phyloP scores from a whole-genome alignment of 2,797 vertebrate species.

The Crocidura indochinensis region DNA sequence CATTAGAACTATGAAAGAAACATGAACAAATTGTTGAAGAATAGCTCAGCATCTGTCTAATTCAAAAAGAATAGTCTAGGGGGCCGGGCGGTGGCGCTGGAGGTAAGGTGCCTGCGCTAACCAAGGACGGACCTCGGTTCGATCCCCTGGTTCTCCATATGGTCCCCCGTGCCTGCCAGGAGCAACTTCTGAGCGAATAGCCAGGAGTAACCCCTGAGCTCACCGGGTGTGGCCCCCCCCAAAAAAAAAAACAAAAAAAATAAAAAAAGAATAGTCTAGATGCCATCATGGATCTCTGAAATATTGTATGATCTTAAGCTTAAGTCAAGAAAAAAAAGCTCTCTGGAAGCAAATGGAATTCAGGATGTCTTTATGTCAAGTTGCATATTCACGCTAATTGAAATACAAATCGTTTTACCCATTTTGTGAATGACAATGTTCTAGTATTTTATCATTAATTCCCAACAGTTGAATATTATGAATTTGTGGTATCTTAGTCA shows the following conservation, averaged over 20 bases:
- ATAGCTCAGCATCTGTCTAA: conserved; percentile 50
- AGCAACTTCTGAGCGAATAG: no score
- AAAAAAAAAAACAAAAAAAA: no score
- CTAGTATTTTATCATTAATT: background rate
- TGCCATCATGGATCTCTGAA: conserved; percentile 8
- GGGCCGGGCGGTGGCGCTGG: no score
- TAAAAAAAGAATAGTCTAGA: conserved; percentile 26
- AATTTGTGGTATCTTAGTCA: background rate
- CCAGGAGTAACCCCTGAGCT: no score
- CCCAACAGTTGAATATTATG: background rate
- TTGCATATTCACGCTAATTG: background rate
- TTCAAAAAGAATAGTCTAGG: conserved; percentile 29
- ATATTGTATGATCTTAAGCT: background rate
- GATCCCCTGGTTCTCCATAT: no score
- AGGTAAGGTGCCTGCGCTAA: no score
- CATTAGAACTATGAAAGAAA: conserved; percentile 28
- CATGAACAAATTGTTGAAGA: conserved; percentile 37
- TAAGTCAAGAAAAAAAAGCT: conserved; percentile 33
- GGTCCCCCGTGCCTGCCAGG: no score
- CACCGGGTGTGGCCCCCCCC: no score
- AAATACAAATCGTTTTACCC: background rate
- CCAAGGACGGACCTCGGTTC: no score
- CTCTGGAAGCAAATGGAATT: background rate
- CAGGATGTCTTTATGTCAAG: background rate
- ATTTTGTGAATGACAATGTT: background rate